Evolutionary conservation across 1,140 invertebrate genomes (phyloP), one percentile per base, ranked within the genome.

Genomic region (Patella vulgata): DNA sequence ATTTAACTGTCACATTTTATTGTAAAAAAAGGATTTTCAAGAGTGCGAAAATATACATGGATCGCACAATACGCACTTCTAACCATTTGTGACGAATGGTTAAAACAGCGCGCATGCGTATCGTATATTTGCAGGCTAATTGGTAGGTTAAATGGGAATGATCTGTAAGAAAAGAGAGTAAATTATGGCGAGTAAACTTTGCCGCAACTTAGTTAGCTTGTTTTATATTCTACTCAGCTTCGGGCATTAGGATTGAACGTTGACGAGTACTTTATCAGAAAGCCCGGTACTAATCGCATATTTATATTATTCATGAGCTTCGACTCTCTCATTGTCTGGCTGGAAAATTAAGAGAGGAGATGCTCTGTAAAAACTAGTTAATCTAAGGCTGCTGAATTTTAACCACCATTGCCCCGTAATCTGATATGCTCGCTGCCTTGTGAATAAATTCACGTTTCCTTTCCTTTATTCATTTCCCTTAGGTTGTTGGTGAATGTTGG

Each of bases 301-400:
- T 64, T 64, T 64, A 64, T 64, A 64, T 64, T 64, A 64, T 64
- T 64, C 62, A 64, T 64, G 62, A 64, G 55, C 43, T 57, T 58
- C 54, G 31, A 53, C 50, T 19, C 25, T 33, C 50, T 36, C 55
- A 58, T 64, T 64, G 62, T 64, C 62, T 64, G 55, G 28, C 14
- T 46, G 39, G 54, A 58, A 64, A 64, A 64, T 64, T 58, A 64
- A 55, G 62, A 11, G 52, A 47, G 52, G 48, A 52, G 62, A 64
- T 64, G 62, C 55, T 64, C 55, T 48, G 57, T 55, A 64, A 64
- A 64, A 64, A 64, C 62, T 56, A 64, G 62, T 64, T 64, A 64
- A 64, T 58, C 47, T 48, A 59, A 56, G 21, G 62, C 55, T 64
- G 62, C 39, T 64, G 62, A 64, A 64, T 64, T 64, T 64, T 64